phyloP scores from a whole-genome alignment of 1,140 invertebrate species.

The Phenacoccus solenopsis region DNA sequence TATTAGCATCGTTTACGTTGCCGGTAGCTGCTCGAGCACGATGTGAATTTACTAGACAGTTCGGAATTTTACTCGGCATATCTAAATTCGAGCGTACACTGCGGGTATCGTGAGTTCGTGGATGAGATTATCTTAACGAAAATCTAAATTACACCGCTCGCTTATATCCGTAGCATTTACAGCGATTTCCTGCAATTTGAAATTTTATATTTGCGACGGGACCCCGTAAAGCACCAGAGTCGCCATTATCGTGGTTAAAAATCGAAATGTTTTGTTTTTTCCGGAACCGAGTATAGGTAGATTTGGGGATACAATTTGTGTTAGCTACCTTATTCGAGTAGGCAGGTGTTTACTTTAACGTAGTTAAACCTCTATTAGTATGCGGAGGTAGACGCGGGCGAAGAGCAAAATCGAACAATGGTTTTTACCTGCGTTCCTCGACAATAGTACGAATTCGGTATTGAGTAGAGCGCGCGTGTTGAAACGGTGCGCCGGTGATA shows the following conservation, averaged over 20 bases:
- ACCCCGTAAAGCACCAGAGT: too few species aligned
- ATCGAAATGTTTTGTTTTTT: background rate
- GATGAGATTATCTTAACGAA: background rate
- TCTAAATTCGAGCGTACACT: too few species aligned
- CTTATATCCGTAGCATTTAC: background rate
- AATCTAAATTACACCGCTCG: constrained; percentile 3
- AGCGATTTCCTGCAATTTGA: background rate
- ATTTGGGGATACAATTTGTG: background rate
- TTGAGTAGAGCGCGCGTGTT: background rate
- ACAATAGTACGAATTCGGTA: background rate
- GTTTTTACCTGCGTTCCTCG: background rate
- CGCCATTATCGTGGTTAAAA: background rate
- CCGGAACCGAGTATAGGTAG: background rate
- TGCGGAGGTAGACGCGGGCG: background rate
- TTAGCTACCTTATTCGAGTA: background rate
- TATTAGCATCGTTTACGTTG: too few species aligned
- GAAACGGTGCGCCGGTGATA: background rate
- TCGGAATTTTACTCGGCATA: too few species aligned
- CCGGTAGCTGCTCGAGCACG: too few species aligned
- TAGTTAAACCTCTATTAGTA: constrained; percentile 15
- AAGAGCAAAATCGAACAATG: constrained; percentile 5
- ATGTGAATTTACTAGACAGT: too few species aligned
- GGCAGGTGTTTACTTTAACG: constrained; percentile 9
- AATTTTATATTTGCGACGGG: background rate
- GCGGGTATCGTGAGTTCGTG: too few species aligned